Evolutionary conservation across 2,888 invertebrate genomes (phyloP).

Genomic region (Tenthredo livida): DNA sequence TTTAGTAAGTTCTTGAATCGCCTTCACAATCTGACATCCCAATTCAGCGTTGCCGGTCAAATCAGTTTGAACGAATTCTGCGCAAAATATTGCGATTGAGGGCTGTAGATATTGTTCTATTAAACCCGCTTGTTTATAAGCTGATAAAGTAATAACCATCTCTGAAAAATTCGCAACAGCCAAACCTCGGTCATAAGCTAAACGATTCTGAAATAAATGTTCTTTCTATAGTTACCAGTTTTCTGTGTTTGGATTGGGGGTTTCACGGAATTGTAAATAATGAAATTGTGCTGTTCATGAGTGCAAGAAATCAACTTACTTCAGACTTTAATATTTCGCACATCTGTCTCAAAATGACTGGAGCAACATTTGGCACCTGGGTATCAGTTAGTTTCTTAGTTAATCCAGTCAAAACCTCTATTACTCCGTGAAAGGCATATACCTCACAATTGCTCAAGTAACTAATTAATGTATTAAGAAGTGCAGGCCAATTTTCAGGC

Average conservation of each 20-base stretch:
- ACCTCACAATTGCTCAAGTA: conserved; percentile 79
- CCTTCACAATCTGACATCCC: neutral
- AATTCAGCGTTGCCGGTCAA: neutral
- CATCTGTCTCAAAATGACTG: conserved; percentile 79
- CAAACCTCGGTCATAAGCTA: neutral
- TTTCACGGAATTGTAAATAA: conserved; percentile 71
- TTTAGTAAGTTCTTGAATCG: neutral
- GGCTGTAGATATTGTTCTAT: conserved; percentile 1
- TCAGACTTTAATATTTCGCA: conserved; percentile 81
- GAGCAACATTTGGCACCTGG: neutral
- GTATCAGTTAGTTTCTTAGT: conserved; percentile 79
- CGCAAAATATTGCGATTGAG: neutral
- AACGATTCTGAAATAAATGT: conserved; percentile 79
- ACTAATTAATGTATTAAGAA: conserved; percentile 82
- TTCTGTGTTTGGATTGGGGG: neutral
- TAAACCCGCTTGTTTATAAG: conserved; percentile 74
- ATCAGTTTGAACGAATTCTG: neutral
- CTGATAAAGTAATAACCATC: neutral
- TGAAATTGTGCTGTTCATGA: conserved; percentile 79
- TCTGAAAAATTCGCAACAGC: neutral
- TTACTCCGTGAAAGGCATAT: conserved; percentile 81
- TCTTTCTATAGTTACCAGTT: neutral
- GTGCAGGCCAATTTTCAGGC: conserved; percentile 83
- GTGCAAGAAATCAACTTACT: conserved; percentile 81
- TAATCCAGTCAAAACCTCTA: conserved; percentile 83